Evolutionary conservation across 2,797 vertebrate genomes (phyloP), one percentile per base, ranked within the genome.

Genomic region (Selene dorsalis): DNA sequence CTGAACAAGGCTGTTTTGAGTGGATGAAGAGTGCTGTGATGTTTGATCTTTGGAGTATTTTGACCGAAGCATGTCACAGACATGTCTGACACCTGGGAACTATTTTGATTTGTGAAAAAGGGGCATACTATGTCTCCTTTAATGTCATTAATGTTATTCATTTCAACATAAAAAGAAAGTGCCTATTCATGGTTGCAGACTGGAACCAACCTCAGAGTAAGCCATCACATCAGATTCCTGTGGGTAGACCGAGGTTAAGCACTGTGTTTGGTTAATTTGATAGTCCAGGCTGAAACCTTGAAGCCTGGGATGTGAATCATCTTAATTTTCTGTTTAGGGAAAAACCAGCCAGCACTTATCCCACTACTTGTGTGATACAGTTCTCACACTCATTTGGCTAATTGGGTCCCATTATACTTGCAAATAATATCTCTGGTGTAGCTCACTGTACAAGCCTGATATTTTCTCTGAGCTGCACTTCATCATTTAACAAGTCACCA

Each of bases 381-480:
- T 53, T 75, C 48, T 73, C 30, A 12, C 41, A 75, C 67, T 82
- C 14, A 8, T 85, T 75, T 79, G 28, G 48, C 45, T 90, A 88
- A 90, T 83, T 89, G 79, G 72, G 52, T 61, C 58, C 35, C 43
- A 58, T 65, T 84, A 62, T 76, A 87, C 59, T 78, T 81, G 73
- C 68, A 84, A 84, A 84, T 78, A 71, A 77, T 76, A 60, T 61
- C 43, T 55, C 41, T 62, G 8, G 61, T 52, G 26, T 47, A 50
- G 38, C 26, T 53, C 45, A 24, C 14, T 73, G 26, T 56, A 63
- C 38, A 76, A 66, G 35, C 12, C 59, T 52, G 28, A 58, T 24
- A 77, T 69, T 78, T 79, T 73, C 65, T 58, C 18, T 35, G 35
- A 24, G 6, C 47, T 60, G 38, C 61, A 28, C 39, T 75, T 38